Base-by-base conservation (phyloP, 2,797 vertebrate species). In the Coilia nasus region DNA sequence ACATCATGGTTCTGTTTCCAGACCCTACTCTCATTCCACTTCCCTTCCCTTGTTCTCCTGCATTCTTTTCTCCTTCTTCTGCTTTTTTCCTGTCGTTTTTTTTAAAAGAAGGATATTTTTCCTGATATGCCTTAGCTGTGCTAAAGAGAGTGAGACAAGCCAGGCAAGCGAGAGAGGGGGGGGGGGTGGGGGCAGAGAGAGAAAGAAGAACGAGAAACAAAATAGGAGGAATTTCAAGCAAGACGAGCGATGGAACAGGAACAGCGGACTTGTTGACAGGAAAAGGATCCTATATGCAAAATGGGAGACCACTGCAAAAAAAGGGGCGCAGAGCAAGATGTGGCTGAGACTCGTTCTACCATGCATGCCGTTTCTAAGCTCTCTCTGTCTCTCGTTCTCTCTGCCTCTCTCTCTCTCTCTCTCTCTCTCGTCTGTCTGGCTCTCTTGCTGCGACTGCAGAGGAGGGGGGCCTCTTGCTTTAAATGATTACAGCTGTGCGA, bases 1-100 rank as follows among this genome's bases (percentile, higher is more conserved):
- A 95, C 96, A 97, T 96, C 96, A 95, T 95, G 96, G 96, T 96
- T 96, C 96, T 95, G 96, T 97, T 95, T 95, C 94, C 94, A 93
- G 91, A 93, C 93, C 94, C 92, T 86, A 85, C 75, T 85, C 86
- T 86, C 83, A 78, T 78, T 78, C 71, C 71, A 78, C 19, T 21
- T 41, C 35, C 35, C 82, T 80, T 82, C 31, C 46, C 67, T 57
- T 86, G 64, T 87, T 67, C 82, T 44, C 82, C 81, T 87, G 50
- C 50, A 9, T 54, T 14, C 50, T 54, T 54, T 54, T 54, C 14
- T 54, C 50, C 50, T 54, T 54, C 14, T 54, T 14, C 50, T 54
- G 50, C 80, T 85, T 82, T 84, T 64, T 86, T 86, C 87, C 25
- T 64, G 75, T 47, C 85, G 83, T 25, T 83, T 64, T 82, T 85